Base-by-base conservation (phyloP, 1,140 invertebrate genomes). In the Thalassaphorura encarpata region DNA sequence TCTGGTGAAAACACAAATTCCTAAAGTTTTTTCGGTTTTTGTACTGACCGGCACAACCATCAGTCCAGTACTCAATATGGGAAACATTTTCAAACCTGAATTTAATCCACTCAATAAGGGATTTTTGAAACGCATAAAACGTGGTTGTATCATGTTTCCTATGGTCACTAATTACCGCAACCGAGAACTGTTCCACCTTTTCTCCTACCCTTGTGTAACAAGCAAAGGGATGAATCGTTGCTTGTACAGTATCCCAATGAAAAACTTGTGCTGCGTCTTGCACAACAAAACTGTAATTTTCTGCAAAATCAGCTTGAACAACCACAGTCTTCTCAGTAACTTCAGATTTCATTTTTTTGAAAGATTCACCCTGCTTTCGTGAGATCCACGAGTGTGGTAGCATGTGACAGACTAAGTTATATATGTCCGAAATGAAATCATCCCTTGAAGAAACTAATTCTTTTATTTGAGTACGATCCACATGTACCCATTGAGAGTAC, bases 151-250 rank as follows among this genome's bases (percentile, higher is more conserved):
- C 41, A 42, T 61, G 59, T 0, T 13, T 23, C 15, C 36, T 6
- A 13, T 31, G 16, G 48, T 61, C 50, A 33, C 8, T 11, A 11
- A 36, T 36, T n/a, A 36, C 33, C 8, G 33, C 8, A n/a, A n/a
- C 33, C 8, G 33, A 39, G 31, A 8, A 42, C 3, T 27, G 40
- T 15, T 41, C 29, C 0, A 56, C 19, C 23, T 60, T 46, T 5
- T 41, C 39, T 0, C 24, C 48, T 18, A 47, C 47, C 40, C 33
- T 60, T n/a, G 27, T 11, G 15, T 56, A 52, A 52, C 36, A 13
- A 5, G 39, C 54, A 58, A 64, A 67, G 5, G 61, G 56, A 54
- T 67, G 64, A 16, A 67, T 39, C 39, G 65, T 67, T 11, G 52
- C 58, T 41, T 67, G 62, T 0, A n/a, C 13, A 43, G 58, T 66